Evolutionary conservation across 1,140 invertebrate genomes (phyloP).

Genomic region (Orchesella cincta): DNA sequence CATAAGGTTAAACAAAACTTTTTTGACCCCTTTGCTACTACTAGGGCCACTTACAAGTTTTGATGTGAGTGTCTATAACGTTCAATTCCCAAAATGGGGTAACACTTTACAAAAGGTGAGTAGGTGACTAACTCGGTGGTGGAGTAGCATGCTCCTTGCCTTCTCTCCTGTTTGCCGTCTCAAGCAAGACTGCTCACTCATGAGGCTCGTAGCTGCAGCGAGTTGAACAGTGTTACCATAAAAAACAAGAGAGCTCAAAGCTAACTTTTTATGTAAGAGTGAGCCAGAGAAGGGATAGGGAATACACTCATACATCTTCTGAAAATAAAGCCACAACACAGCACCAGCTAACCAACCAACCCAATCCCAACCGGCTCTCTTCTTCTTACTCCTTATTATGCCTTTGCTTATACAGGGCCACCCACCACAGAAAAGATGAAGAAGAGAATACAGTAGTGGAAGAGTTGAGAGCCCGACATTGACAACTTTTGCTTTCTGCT

Average conservation of each 20-base stretch:
- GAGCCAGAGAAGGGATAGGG: too few relatives aligned
- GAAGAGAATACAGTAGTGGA: neutral
- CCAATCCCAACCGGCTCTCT: slow-evolving; percentile 1
- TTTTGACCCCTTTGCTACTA: too few relatives aligned
- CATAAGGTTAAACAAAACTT: too few relatives aligned
- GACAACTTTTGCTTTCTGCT: neutral
- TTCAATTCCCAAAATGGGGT: slow-evolving; percentile 8
- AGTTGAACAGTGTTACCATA: neutral
- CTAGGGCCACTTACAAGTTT: too few relatives aligned
- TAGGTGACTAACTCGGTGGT: neutral
- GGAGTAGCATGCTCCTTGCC: neutral
- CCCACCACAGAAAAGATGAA: slow-evolving; percentile 15
- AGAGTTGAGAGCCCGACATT: neutral
- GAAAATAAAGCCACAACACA: neutral
- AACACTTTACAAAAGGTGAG: slow-evolving; percentile 10
- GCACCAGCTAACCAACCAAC: neutral
- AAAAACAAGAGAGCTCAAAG: neutral
- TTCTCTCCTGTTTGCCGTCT: slow-evolving; percentile 15
- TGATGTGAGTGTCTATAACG: neutral
- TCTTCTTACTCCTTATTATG: neutral
- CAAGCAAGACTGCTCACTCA: slow-evolving; percentile 18
- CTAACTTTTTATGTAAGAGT: too few relatives aligned
- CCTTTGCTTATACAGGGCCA: neutral
- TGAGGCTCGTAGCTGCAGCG: neutral
- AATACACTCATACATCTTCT: neutral